Conservation (phyloP, 2,888 invertebrate species). For the Agonopterix subpropinquella region DNA sequence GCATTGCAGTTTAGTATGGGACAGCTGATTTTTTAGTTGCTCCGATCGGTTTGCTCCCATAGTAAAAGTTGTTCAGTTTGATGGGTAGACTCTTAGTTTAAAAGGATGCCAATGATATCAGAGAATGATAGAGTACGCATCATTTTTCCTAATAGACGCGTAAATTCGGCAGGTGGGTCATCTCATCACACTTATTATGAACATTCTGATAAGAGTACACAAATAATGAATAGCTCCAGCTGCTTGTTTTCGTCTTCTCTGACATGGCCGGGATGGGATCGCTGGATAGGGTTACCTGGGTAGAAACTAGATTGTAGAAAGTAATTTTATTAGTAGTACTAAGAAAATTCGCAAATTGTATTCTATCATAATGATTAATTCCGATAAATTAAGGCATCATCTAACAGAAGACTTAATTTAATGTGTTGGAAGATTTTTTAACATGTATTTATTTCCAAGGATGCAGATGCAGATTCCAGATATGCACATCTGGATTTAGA, state of each 20-base stretch:
- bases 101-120: no score
- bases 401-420: not conserved
- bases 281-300: slow-evolving; percentile 71
- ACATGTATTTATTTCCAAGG: slow-evolving; percentile 1
- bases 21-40: no score
- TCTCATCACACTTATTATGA: no score
- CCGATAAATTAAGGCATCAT: slow-evolving; percentile 9
- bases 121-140: no score
- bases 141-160: no score
- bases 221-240: slow-evolving; percentile 51
- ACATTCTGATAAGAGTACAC: no score
- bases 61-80: no score
- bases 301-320: slow-evolving; percentile 48
- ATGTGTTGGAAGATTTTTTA: not conserved
- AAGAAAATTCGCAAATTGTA: slow-evolving; percentile 43
- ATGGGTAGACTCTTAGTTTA: no score
- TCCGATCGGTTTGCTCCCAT: no score
- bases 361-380: slow-evolving; percentile 17
- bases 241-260: slow-evolving; percentile 70
- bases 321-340: slow-evolving; percentile 30
- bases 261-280: slow-evolving; percentile 70
- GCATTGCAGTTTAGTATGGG: no score
- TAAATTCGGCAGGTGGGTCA: no score
- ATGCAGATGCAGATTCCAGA: no score
- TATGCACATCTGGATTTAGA: slow-evolving; percentile 11